These are phyloP conservation scores for Mandrillus leucophaeus DNA, from an alignment of 2,113 vertebrate genomes.

Conservation along the genomic window DNA sequence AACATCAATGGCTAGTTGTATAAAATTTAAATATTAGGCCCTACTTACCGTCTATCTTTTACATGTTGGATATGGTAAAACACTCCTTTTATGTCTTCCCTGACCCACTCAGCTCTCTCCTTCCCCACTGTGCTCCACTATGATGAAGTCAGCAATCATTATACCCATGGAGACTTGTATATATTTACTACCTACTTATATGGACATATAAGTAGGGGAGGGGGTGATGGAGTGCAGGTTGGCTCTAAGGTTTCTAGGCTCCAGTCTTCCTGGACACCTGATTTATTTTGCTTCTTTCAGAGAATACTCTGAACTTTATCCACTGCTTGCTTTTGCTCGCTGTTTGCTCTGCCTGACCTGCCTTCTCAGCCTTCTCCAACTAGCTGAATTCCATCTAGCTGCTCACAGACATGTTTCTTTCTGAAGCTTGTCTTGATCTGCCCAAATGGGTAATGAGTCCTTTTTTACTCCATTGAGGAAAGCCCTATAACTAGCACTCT, in stretches of 20 bases:
- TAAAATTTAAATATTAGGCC: slow-evolving; percentile 33
- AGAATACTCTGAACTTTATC: neutral
- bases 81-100: neutral
- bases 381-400: slow-evolving; percentile 3
- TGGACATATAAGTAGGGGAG: neutral
- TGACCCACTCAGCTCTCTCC: neutral
- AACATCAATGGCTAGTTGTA: neutral
- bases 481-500: neutral
- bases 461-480: neutral
- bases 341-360: neutral
- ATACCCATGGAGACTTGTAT: neutral
- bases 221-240: neutral
- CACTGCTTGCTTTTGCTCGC: neutral
- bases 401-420: neutral
- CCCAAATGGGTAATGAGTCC: neutral
- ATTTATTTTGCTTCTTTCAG: neutral
- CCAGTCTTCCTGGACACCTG: neutral
- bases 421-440: neutral
- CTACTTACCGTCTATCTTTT: neutral
- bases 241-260: neutral
- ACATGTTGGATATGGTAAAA: neutral
- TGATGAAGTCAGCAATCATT: neutral
- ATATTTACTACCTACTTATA: neutral
- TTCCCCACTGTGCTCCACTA: neutral
- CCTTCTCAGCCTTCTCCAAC: slow-evolving; percentile 4